Conservation (phyloP, 2,888 invertebrate species). For the Drosophila niveifrons region DNA sequence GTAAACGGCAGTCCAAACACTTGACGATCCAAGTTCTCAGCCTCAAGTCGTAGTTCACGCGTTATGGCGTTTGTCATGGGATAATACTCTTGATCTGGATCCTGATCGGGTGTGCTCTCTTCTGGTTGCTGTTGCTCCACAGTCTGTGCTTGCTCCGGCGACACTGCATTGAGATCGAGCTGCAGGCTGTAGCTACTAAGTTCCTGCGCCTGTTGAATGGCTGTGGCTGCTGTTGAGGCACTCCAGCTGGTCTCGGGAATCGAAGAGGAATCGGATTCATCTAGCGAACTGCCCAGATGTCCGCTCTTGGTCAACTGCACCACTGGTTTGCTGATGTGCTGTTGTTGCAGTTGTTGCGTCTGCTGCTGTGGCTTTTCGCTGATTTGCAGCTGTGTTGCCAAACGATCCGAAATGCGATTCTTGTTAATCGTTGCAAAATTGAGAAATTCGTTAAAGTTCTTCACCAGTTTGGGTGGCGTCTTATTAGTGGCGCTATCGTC, state of each 20-base stretch:
- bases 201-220: conserved; percentile 81
- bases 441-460: conserved; percentile 94
- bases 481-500: conserved; percentile 53
- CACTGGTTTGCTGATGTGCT: conserved; percentile 80
- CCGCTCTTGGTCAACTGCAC: conserved; percentile 86
- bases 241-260: conserved; percentile 83
- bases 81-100: conserved; percentile 93
- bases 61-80: conserved; percentile 96
- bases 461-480: conserved; percentile 87
- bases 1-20: conserved; percentile 88
- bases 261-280: conserved; percentile 86
- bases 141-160: conserved; percentile 55
- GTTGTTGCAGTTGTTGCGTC: not conserved
- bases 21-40: conserved; percentile 93
- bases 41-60: conserved; percentile 91
- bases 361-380: conserved; percentile 39
- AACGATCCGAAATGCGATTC: conserved; percentile 86
- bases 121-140: conserved; percentile 51
- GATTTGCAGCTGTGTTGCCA: conserved; percentile 69
- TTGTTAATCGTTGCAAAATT: conserved; percentile 91
- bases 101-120: conserved; percentile 85
- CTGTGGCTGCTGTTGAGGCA: conserved; percentile 81
- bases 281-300: conserved; percentile 75
- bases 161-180: conserved; percentile 71
- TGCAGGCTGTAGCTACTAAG: conserved; percentile 80